Percentiles rank a stretch among this genome's conserved stretches.
Evolutionary conservation across 2,113 vertebrate genomes (phyloP).

Genomic region (Delphinapterus leucas): DNA sequence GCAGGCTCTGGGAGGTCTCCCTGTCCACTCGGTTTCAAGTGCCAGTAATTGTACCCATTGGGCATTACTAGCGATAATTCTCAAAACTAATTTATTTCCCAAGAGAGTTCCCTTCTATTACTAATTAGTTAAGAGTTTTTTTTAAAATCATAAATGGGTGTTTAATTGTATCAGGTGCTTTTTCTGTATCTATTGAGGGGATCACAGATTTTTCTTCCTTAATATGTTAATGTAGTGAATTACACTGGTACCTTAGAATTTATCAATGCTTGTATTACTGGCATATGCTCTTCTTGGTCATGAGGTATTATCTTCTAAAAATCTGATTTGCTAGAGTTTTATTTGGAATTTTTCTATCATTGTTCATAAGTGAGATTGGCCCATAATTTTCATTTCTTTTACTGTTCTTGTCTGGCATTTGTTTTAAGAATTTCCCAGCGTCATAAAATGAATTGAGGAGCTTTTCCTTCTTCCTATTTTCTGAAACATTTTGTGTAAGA

Average conservation of each 20-base stretch:
- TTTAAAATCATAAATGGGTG: not conserved
- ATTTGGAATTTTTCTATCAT: not conserved
- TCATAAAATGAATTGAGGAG: slow-evolving; percentile 48
- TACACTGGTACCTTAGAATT: not conserved
- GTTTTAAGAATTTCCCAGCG: slow-evolving; percentile 17
- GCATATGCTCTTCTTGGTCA: not conserved
- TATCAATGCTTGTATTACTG: not conserved
- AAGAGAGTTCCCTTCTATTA: not conserved
- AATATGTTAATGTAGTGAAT: not conserved
- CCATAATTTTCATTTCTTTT: slow-evolving; percentile 47
- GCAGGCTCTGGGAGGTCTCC: not conserved
- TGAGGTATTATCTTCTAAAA: not conserved
- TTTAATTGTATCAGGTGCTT: not conserved
- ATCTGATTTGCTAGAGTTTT: slow-evolving; percentile 6
- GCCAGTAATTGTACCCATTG: not conserved
- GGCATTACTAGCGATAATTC: not conserved
- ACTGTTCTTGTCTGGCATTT: slow-evolving; percentile 21
- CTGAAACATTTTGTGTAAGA: slow-evolving; percentile 22
- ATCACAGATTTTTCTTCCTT: not conserved
- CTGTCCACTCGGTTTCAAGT: not conserved
- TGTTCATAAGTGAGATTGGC: not conserved
- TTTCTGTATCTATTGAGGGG: not conserved
- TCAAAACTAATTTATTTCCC: not conserved
- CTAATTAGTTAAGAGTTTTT: not conserved
- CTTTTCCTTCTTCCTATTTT: slow-evolving; percentile 24